Conservation (phyloP, 1,140 invertebrate species). For the Ganaspis sp. region DNA sequence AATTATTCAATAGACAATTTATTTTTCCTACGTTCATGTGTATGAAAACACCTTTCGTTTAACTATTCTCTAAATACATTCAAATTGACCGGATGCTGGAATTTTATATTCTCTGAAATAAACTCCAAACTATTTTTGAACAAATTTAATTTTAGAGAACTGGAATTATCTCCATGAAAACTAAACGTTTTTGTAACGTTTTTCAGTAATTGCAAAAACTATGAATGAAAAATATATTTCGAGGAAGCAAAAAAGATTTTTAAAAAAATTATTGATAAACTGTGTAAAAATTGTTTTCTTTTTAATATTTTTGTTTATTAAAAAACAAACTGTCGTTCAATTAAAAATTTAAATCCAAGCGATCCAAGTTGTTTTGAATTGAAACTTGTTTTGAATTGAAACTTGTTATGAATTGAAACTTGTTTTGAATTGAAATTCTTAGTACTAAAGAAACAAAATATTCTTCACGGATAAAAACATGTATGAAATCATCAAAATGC, state of each 20-base stretch:
- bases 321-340: no score
- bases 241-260: no score
- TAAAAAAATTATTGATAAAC: no score
- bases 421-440: no score
- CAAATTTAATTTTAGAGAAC: neutral
- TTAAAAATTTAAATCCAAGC: no score
- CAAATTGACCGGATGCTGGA: conserved; percentile 10
- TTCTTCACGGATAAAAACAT: neutral
- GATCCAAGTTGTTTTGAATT: no score
- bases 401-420: no score
- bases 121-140: neutral
- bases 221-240: no score
- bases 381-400: no score
- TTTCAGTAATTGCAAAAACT: neutral
- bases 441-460: neutral
- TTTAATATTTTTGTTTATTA: no score
- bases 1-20: neutral
- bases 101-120: conserved; percentile 6
- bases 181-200: neutral
- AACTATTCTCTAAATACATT: neutral
- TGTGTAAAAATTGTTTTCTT: no score
- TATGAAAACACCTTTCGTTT: neutral
- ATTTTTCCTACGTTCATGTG: neutral
- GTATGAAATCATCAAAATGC: neutral
- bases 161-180: neutral